Evolutionary conservation across 2,888 invertebrate genomes (phyloP), one percentile per base, ranked within the genome.

Genomic region (Adineta ricciae): DNA sequence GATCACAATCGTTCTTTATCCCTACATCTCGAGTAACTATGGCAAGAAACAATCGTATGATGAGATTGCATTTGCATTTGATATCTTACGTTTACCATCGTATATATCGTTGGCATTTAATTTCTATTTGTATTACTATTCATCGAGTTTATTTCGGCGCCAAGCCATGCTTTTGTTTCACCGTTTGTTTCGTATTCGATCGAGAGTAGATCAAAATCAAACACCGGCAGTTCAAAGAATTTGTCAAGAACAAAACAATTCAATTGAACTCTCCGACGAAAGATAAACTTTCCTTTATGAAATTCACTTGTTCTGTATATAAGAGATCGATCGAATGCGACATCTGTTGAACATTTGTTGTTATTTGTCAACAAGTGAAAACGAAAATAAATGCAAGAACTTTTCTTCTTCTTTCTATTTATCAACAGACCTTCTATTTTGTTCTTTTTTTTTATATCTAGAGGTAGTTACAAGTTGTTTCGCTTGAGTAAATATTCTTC

Each of bases 61-160:
- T 78, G 14, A 19, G 3, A n/a, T 41, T 41, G 21, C 78, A 78
- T 78, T 78, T 41, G 78, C 78, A 24, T 78, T 19, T 24, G 78
- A 78, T 78, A 24, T 78, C 24, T 41, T 78, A 78, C 38, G 78
- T 14, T 2, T 78, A 41, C 78, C 41, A 78, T 78, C 78, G 1
- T 38, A 78, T 38, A 24, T 0, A 11, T 78, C 78, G 14, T 78
- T 78, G 3, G 78, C 78, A 41, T 41, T 78, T 2, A 78, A 78
- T 14, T 78, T 78, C n/a, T 78, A 78, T 78, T 78, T 78, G 41
- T 78, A 78, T 41, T 78, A 78, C 41, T 78, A 78, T 78, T n/a
- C 78, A 41, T 78, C 78, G 14, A 16, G 7, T 41, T 2, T 78
- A 41, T 78, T 78, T 78, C 78, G 78, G n/a, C 78, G 41, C 24